Evolutionary conservation across 2,797 vertebrate genomes (phyloP), one percentile per base, ranked within the genome.

Genomic region (Poecilia velifera): DNA sequence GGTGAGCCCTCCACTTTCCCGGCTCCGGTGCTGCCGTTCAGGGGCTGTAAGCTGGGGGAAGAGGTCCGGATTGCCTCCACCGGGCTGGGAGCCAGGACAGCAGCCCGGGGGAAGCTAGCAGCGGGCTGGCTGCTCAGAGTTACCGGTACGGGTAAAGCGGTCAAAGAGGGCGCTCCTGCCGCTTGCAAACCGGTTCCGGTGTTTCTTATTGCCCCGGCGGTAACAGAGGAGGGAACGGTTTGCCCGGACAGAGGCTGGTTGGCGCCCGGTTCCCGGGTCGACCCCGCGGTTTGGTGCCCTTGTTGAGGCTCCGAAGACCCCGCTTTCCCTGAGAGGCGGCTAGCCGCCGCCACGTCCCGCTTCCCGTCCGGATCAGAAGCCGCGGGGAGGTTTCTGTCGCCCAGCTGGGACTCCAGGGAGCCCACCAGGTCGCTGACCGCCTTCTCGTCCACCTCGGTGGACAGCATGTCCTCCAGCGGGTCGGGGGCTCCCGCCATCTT

Each of bases 381-480:
- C 28, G 82, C 85, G n/a, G 95, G 81, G 74, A 89, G 81, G 83
- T 94, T 94, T 59, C 94, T 82, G 55, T 96, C 94, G 13, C 95
- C 95, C 66, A 97, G 95, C 88, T 97, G 96, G 25, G 96, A 97
- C 89, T 97, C 96, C 87, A 97, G 89, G 18, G 96, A 97, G 88
- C 96, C 96, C 78, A 97, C 96, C 81, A 97, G 82, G 90, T 97
- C 96, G 92, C 96, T 97, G 72, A 97, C 96, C 62, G 96, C 97
- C 86, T 97, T 97, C 92, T 97, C 96, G 78, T 97, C 96, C 94
- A 97, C 96, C 95, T 96, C 96, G 81, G 91, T 96, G 95, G 96
- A 96, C 93, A 97, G 96, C 96, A 97, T 96, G 93, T 95, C 94
- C 93, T 96, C 95, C 95, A 96, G 95, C 84, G 92, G 95, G 94